phyloP scores from a whole-genome alignment of 2,888 invertebrate species.

The Smittia sp. region DNA sequence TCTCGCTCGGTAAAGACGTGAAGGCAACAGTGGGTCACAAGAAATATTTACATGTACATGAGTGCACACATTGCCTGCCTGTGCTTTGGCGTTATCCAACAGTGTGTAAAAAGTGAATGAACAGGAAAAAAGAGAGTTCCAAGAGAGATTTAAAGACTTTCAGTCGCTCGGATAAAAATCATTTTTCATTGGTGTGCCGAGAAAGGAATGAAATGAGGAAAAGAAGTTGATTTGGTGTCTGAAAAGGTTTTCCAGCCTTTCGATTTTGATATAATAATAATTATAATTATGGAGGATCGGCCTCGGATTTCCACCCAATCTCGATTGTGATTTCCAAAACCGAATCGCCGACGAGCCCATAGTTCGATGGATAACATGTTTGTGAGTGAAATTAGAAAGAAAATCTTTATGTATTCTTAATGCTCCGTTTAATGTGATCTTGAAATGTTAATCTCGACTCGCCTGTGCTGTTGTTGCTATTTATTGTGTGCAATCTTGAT shows the following conservation, averaged over 20 bases:
- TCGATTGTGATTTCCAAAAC: background rate
- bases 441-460: conserved; percentile 1
- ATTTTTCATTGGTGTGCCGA: background rate
- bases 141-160: conserved; percentile 18
- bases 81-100: conserved; percentile 2
- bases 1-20: conserved; percentile 1
- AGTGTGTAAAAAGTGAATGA: conserved; percentile 1
- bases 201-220: background rate
- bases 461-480: background rate
- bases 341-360: background rate
- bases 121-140: conserved; percentile 9
- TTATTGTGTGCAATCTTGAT: conserved; percentile 1
- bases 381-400: background rate
- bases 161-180: background rate
- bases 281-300: conserved; percentile 18
- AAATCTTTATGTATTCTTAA: background rate
- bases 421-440: background rate
- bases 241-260: conserved; percentile 4
- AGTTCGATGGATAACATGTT: background rate
- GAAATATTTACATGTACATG: background rate
- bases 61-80: background rate
- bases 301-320: background rate
- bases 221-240: background rate
- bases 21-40: background rate
- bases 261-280: conserved; percentile 15